Evolutionary conservation across 64 coral and sea anemone species (phyloP), one percentile per base, ranked within the genome.

Genomic region (Catalaphyllia jardinei): DNA sequence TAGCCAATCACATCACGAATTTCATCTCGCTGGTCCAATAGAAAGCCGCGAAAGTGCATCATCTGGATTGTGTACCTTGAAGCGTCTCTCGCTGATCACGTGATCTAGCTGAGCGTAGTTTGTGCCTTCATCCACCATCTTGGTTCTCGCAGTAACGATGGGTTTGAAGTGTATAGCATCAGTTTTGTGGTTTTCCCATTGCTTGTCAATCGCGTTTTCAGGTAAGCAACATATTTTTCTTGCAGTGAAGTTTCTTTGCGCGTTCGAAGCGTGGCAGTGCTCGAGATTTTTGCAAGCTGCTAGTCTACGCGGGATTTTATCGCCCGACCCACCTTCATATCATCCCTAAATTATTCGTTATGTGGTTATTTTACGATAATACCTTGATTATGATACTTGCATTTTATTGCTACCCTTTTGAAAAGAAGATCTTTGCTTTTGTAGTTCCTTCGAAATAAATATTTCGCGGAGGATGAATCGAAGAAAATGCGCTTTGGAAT

Each of bases 1-100:
- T 69, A 33, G 46, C 81, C 81, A 85, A 85, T 85, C 62, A 64
- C 60, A 85, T 69, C 38, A 24, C 79, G 38, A 20, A 15, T 85
- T 71, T 18, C 8, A 27, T 20, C 0, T 0, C 0, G 8, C 2
- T 85, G 0, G 24, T 25, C 81, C 81, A 85, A 83, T 83, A 39
- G 31, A 8, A 85, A 71, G 7, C 52, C 35, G 24, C 6, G 4
- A n/a, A 65, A 10, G 12, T 11, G 55, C 17, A 79, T 28, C 14
- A 4, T 19, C 10, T 0, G 46, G 25, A 67, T 35, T 63, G 61
- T 65, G 18, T 31, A 4, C 30, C 35, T 19, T 4, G 65, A 38
- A 67, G 80, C 80, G 55, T 83, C 60, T 61, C 31, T 19, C 39
- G 31, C 0, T 83, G 31, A 35, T 83, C 80, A 83, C 80, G 80